Evolutionary conservation across 1,140 invertebrate species (phyloP).

Genomic region (Macrocentrus cingulum): DNA sequence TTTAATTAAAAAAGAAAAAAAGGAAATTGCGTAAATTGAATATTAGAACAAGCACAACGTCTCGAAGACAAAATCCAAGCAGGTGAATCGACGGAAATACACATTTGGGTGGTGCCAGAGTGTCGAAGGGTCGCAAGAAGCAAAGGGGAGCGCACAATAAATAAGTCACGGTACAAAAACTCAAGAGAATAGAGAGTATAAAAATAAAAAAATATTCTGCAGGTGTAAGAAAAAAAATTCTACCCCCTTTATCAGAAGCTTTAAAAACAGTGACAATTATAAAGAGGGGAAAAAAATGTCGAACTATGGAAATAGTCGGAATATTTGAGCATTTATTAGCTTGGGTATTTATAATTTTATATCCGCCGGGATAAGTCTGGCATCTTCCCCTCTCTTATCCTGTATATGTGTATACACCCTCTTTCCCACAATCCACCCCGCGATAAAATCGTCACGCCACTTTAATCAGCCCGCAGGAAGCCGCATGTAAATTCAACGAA

Average conservation of each 20-base stretch:
- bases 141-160: background rate
- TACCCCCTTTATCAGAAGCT: slow-evolving; percentile 28
- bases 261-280: too few relatives aligned
- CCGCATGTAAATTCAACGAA: slow-evolving; percentile 45
- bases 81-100: slow-evolving; percentile 31
- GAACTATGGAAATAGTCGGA: too few relatives aligned
- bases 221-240: slow-evolving; percentile 46
- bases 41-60: background rate
- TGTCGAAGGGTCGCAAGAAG: slow-evolving; percentile 5
- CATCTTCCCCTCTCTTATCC: background rate
- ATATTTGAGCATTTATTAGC: too few relatives aligned
- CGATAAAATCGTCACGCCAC: slow-evolving; percentile 52
- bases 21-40: background rate
- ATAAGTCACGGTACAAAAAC: background rate
- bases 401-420: background rate
- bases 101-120: slow-evolving; percentile 11
- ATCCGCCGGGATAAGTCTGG: background rate
- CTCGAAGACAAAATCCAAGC: background rate
- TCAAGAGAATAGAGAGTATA: background rate
- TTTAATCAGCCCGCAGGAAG: slow-evolving; percentile 52
- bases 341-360: too few relatives aligned
- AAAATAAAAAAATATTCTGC: slow-evolving; percentile 11
- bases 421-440: slow-evolving; percentile 38
- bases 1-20: too few relatives aligned
- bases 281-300: too few relatives aligned